phyloP scores from a whole-genome alignment of 64 coral and sea anemone genomes.

The Pocillopora damicornis region DNA sequence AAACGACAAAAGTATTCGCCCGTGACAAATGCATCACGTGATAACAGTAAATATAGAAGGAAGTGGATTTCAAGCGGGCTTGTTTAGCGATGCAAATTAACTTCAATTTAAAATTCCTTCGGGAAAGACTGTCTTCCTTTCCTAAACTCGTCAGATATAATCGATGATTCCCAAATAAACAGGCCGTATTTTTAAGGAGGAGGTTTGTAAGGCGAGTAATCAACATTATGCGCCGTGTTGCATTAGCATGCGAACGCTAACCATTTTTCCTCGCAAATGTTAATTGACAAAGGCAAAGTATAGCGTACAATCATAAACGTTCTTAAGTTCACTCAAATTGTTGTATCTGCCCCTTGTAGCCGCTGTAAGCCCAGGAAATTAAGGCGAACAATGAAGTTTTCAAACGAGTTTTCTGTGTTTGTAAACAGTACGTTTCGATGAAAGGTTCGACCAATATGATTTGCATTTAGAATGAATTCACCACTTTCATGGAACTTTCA shows the following conservation, averaged over 20 bases:
- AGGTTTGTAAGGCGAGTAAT: not conserved
- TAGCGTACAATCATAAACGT: not conserved
- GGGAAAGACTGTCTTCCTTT: not conserved
- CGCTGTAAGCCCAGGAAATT: not conserved
- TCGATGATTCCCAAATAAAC: slow-evolving; percentile 6
- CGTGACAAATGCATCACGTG: slow-evolving; percentile 40
- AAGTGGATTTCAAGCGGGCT: not conserved
- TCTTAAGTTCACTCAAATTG: not conserved
- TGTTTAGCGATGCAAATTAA: not conserved
- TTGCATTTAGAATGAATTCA: not conserved
- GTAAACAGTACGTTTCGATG: not conserved
- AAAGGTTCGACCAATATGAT: not conserved
- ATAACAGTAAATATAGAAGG: slow-evolving; percentile 14
- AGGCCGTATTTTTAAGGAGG: not conserved
- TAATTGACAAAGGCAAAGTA: not conserved
- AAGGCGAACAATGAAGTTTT: not conserved
- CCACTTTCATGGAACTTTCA: not conserved
- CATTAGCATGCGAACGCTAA: not conserved
- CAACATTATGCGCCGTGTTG: not conserved
- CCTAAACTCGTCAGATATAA: not conserved
- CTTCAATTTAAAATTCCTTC: not conserved
- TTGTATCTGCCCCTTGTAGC: not conserved
- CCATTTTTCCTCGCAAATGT: not conserved
- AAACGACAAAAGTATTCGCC: slow-evolving; percentile 36
- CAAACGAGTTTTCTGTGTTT: slow-evolving; percentile 1